phyloP scores from a whole-genome alignment of 53 echinoderm and acorn worm species.

The Echinarachnius parma region DNA sequence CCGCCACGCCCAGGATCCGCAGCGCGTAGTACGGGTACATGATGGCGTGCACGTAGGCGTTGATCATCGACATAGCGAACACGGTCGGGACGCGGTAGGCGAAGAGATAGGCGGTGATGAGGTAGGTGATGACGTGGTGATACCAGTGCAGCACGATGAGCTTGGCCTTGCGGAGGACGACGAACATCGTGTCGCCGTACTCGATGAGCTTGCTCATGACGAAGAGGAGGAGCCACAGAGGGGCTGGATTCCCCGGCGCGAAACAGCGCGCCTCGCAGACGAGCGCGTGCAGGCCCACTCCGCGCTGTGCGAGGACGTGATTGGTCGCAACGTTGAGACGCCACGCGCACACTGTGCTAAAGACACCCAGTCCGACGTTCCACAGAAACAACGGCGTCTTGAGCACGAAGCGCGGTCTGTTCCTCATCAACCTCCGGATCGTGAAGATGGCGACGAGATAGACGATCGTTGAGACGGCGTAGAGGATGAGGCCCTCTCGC shows the following conservation, averaged over 20 bases:
- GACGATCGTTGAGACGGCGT: conserved; percentile 28
- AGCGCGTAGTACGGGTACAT: conserved; percentile 50
- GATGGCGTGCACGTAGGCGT: conserved; percentile 26
- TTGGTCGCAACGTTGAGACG: conserved; percentile 32
- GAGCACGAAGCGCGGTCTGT: conserved; percentile 24
- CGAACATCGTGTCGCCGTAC: conserved; percentile 40
- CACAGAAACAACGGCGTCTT: conserved; percentile 8
- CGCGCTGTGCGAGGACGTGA: conserved; percentile 12
- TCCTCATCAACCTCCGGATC: conserved; percentile 19
- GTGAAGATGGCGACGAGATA: conserved; percentile 41
- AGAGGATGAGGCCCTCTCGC: conserved; percentile 22
- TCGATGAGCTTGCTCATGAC: conserved; percentile 31
- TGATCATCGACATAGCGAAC: conserved; percentile 42
- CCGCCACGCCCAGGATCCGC: conserved; percentile 36
- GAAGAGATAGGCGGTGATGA: conserved; percentile 33
- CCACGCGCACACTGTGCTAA: conserved; percentile 40
- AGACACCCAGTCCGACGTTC: conserved; percentile 20
- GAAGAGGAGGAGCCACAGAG: conserved; percentile 27
- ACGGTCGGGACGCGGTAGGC: conserved; percentile 30
- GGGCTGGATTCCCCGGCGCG: conserved; percentile 8
- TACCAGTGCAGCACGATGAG: conserved; percentile 46
- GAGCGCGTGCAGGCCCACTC: conserved; percentile 8
- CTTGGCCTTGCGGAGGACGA: conserved; percentile 38
- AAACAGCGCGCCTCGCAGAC: conserved; percentile 20
- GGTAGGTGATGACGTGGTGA: conserved; percentile 40